Conservation (phyloP, 2,797 vertebrate genomes). For the Bovichtus diacanthus region DNA sequence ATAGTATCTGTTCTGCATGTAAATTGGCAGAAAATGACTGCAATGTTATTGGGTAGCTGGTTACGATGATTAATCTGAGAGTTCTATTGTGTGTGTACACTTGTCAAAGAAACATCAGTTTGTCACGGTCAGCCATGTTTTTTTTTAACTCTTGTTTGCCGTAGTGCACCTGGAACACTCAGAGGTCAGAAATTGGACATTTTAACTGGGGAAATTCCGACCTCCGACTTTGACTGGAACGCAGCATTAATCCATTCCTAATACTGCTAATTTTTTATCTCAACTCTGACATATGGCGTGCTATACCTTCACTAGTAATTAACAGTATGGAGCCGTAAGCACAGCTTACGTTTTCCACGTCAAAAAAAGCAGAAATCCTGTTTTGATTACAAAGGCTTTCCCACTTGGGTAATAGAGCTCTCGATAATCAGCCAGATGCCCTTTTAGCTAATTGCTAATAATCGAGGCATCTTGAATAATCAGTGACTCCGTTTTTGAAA, state of each 20-base stretch:
- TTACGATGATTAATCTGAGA: too few species aligned
- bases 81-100: too few species aligned
- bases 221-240: too few species aligned
- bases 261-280: background rate
- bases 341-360: background rate
- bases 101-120: too few species aligned
- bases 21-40: too few species aligned
- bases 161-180: too few species aligned
- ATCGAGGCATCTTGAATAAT: constrained; percentile 9
- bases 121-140: too few species aligned
- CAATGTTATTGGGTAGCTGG: too few species aligned
- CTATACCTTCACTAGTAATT: constrained; percentile 6
- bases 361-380: constrained; percentile 4
- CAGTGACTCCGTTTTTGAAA: background rate
- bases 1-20: too few species aligned
- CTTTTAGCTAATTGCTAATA: background rate
- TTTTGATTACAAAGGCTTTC: constrained; percentile 30
- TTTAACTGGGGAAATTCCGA: too few species aligned
- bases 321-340: background rate
- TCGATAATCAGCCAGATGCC: constrained; percentile 26
- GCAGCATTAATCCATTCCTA: background rate
- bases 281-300: background rate
- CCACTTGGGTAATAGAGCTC: background rate
- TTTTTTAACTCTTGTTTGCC: too few species aligned
- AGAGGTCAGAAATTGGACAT: too few species aligned